Evolutionary conservation across 2,113 vertebrate genomes (phyloP), one percentile per base, ranked within the genome.

Genomic region (Coryphaenoides rupestris): DNA sequence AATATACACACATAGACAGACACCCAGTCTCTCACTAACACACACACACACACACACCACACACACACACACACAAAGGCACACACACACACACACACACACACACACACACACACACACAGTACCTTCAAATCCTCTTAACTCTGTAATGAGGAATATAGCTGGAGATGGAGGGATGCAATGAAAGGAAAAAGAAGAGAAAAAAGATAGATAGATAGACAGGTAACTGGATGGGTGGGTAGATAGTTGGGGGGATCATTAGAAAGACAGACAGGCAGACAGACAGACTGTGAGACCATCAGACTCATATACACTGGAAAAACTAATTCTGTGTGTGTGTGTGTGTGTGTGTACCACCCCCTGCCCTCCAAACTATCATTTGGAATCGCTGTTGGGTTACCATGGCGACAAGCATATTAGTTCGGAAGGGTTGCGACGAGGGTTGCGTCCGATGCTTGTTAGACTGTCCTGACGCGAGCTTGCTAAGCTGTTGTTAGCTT

Each of bases 391-490:
- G 81, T 78, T 64, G 70, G 24, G 81, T 86, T 75, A 66, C 82
- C 74, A 86, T 86, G 72, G 86, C 82, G 82, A 85, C 84, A 66
- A 65, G 73, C 73, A 66, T 84, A 84, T 79, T 79, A 75, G 77
- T n/a, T 69, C 72, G 47, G 22, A 78, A 67, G 80, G 77, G 33
- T 40, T 40, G 77, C 72, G 45, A 57, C 60, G 68, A 81, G 73
- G 80, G 80, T 81, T 80, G 82, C 82, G 79, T 80, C 85, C 82
- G 79, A 73, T 80, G 86, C 83, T 74, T 87, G 33, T 86, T 84
- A 86, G 78, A 69, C 80, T 76, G 66, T 57, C 66, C 33, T 40
- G 33, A 72, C 65, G 76, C 77, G 74, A 73, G 77, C 83, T 85
- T 78, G 84, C 82, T 88, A 79, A 82, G 86, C 79, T 79, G 82